phyloP scores from a whole-genome alignment of 1,140 invertebrate genomes.

The Leptoteleia sp. region DNA sequence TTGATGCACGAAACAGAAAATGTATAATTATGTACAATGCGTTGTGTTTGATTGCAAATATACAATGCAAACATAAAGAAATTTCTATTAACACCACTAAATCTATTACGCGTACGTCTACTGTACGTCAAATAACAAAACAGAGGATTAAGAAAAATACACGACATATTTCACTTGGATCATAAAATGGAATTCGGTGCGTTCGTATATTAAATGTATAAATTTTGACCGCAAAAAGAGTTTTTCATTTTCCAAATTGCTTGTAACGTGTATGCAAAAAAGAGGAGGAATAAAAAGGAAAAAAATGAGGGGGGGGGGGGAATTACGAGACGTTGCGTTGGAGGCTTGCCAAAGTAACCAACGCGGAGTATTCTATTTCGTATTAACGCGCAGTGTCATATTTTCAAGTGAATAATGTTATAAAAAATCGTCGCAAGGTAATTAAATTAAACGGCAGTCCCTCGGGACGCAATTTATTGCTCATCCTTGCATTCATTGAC shows the following conservation, averaged over 20 bases:
- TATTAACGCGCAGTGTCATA: constrained; percentile 12
- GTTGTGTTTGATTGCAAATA: too few relatives aligned
- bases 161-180: neutral
- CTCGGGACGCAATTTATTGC: constrained; percentile 23
- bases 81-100: too few relatives aligned
- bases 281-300: too few relatives aligned
- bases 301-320: too few relatives aligned
- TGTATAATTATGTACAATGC: too few relatives aligned
- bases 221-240: constrained; percentile 3
- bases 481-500: constrained; percentile 52
- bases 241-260: constrained; percentile 22
- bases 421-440: constrained; percentile 30
- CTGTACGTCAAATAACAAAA: too few relatives aligned
- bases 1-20: too few relatives aligned
- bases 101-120: too few relatives aligned
- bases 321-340: constrained; percentile 22
- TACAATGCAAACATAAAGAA: too few relatives aligned
- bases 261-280: constrained; percentile 11
- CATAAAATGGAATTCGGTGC: too few relatives aligned
- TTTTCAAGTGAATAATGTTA: constrained; percentile 39
- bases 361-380: constrained; percentile 13
- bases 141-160: neutral
- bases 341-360: constrained; percentile 27
- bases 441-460: constrained; percentile 38
- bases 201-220: constrained; percentile 1